These are phyloP conservation scores for Leucosticte australis DNA, from an alignment of 2,113 vertebrate genomes.

Conservation along the genomic window DNA sequence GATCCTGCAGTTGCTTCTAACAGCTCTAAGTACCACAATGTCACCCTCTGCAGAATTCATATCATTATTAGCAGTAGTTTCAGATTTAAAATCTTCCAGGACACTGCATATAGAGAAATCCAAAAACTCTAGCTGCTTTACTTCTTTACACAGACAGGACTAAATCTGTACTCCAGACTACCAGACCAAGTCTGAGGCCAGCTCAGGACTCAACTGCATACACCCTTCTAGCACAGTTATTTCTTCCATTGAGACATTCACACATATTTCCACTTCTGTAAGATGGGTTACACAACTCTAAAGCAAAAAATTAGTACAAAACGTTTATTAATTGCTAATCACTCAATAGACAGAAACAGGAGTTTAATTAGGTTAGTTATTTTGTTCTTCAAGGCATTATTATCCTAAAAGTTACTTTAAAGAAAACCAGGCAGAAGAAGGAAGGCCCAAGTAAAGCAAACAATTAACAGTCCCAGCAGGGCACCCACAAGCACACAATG, in stretches of 20 bases:
- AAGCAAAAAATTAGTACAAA: neutral
- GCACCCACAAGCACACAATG: fast-evolving
- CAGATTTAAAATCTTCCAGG: neutral
- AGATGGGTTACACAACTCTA: neutral
- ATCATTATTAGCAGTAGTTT: neutral
- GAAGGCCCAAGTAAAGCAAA: neutral
- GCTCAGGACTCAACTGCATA: neutral
- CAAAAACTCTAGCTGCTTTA: fast-evolving
- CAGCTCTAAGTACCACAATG: fast-evolving
- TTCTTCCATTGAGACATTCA: neutral
- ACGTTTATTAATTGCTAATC: neutral
- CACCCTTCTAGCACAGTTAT: neutral
- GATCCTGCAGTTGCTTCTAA: neutral
- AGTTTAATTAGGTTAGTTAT: neutral
- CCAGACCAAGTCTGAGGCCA: neutral
- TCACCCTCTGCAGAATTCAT: neutral
- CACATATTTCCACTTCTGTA: neutral
- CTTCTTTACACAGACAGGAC: neutral
- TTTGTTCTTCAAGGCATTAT: neutral
- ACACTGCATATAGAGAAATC: fast-evolving
- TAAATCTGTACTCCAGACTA: neutral
- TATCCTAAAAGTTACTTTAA: neutral
- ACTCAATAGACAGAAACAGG: neutral
- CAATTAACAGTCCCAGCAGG: fast-evolving
- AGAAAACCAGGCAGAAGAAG: neutral